These are phyloP conservation scores for Dendrocincla tyrannina DNA, from an alignment of 2,797 vertebrate species.

Conservation along the genomic window DNA sequence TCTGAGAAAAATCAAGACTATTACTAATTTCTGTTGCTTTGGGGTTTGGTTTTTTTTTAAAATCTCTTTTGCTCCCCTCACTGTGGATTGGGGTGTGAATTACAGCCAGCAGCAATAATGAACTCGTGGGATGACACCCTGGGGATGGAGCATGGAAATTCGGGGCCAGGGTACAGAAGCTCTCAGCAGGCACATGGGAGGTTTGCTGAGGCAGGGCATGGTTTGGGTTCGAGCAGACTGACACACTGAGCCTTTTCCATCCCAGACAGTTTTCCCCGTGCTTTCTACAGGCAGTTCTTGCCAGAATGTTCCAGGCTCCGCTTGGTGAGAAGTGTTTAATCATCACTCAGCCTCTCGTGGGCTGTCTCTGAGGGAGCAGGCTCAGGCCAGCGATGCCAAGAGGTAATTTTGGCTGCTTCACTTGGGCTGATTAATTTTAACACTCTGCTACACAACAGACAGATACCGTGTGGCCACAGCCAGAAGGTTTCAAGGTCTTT, in stretches of 20 bases:
- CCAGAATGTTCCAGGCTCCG: neutral
- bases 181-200: neutral
- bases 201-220: neutral
- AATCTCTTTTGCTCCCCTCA: neutral
- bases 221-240: neutral
- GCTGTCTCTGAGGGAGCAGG: conserved; percentile 10
- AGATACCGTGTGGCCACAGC: neutral
- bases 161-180: conserved; percentile 2
- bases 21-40: neutral
- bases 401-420: conserved; percentile 43
- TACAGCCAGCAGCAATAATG: neutral
- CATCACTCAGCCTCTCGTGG: neutral
- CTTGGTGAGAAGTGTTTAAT: conserved; percentile 19
- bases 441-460: neutral
- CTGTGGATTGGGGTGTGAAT: neutral
- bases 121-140: neutral
- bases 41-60: neutral
- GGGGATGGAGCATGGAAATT: neutral
- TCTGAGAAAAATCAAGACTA: neutral
- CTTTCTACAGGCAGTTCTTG: neutral
- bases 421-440: conserved; percentile 28
- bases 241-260: neutral
- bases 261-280: rapidly evolving
- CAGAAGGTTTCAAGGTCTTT: neutral
- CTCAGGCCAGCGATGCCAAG: neutral